Base-by-base conservation (phyloP, 1,140 invertebrate species). In the Acromyrmex heyeri region DNA sequence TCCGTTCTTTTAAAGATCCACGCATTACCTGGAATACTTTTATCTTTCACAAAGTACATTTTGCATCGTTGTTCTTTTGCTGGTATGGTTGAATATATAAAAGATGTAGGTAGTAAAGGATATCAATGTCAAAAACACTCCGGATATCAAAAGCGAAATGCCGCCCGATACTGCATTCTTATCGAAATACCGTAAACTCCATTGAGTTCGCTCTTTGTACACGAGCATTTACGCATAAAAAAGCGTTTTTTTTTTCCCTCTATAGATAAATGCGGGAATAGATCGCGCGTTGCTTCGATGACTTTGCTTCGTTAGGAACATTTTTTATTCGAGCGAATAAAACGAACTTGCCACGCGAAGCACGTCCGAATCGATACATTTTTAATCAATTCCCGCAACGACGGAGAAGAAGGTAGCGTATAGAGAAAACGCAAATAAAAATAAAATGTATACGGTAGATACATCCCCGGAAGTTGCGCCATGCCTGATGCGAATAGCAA, bases 181-280 rank as follows among this genome's bases (percentile, higher is more conserved):
- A 81, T 69, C 64, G 77, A 53, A 81, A 57, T 81, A 81, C 30
- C 48, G 64, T 81, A 70, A 79, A 69, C 21, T 34, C 30, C 38
- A 48, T 79, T n/a, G n/a, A 24, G 8, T 18, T 14, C 21, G 8
- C n/a, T 30, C n/a, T 79, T 79, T 79, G 76, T 79, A 7, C 7
- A n/a, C 44, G 44, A 50, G n/a, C 76, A 44, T 79, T 79, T 82
- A 48, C 24, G 55, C 67, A 61, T 5, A 14, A 50, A 16, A 24
- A 24, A 24, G 27, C 8, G 18, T 3, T 55, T n/a, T 44, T 44
- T 59, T 67, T 38, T 27, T 0, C 1, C 27, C 6, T 8, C n/a
- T 7, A 10, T 1, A n/a, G n/a, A 5, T 18, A 16, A 12, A n/a
- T 16, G 30, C 18, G 14, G 44, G 14, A 18, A n/a, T 10, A 12